Evolutionary conservation across 2,113 vertebrate genomes (phyloP).

Genomic region (Hippocampus comes): DNA sequence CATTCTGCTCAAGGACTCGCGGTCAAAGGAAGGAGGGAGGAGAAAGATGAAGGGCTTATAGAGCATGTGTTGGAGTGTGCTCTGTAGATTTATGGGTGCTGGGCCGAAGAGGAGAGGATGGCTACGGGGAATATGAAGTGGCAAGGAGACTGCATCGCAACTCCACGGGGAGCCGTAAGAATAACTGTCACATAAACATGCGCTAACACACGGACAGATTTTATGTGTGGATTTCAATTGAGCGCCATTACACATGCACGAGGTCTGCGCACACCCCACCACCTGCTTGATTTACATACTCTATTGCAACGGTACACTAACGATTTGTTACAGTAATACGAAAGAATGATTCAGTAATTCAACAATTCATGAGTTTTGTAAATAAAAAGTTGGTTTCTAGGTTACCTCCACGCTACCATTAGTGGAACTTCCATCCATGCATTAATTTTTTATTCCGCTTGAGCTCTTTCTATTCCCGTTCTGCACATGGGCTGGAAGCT

Average conservation of each 20-base stretch:
- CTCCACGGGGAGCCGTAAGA: conserved; percentile 51
- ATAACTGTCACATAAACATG: conserved; percentile 37
- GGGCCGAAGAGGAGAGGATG: conserved; percentile 18
- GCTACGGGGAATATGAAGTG: conserved; percentile 8
- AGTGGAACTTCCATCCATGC: too few relatives aligned
- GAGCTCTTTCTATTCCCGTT: background rate
- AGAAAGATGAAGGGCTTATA: conserved; percentile 28
- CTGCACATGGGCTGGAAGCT: too few relatives aligned
- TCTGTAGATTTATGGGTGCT: conserved; percentile 58
- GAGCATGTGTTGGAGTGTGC: conserved; percentile 55
- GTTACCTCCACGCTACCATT: background rate
- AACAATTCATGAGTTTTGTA: background rate
- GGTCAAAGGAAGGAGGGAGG: conserved; percentile 43
- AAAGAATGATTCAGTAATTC: background rate
- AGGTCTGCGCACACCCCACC: conserved; percentile 8
- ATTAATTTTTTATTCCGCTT: too few relatives aligned
- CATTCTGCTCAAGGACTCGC: conserved; percentile 66
- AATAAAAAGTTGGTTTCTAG: background rate
- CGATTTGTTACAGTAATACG: background rate
- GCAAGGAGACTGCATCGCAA: conserved; percentile 28
- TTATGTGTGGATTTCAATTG: conserved; percentile 25
- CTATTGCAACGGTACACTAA: conserved; percentile 26
- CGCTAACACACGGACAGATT: conserved; percentile 17
- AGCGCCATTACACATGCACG: conserved; percentile 13
- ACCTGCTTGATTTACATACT: conserved; percentile 37